phyloP scores from a whole-genome alignment of 1,140 invertebrate genomes.

The Phthorimaea operculella region DNA sequence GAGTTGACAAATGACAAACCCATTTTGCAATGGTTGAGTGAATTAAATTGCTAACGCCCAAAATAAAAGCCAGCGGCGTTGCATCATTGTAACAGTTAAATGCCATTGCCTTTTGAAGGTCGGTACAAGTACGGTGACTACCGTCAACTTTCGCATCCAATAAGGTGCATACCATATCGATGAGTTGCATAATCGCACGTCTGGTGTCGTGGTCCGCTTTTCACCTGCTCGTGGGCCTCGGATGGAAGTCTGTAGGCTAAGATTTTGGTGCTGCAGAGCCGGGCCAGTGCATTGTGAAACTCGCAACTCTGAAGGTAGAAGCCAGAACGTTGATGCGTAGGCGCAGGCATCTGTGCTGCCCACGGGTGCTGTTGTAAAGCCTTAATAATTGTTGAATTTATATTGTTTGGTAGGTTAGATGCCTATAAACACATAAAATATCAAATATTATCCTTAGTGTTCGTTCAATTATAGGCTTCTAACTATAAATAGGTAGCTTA shows the following conservation, averaged over 20 bases:
- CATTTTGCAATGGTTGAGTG: no score
- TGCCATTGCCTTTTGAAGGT: slow-evolving; percentile 22
- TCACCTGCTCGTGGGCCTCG: slow-evolving; percentile 43
- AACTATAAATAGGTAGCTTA: no score
- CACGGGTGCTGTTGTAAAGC: slow-evolving; percentile 14
- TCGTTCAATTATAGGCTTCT: no score
- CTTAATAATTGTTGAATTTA: not conserved
- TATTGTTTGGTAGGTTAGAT: not conserved
- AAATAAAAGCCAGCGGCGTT: not conserved
- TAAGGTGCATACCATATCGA: slow-evolving; percentile 45
- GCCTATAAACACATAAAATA: no score
- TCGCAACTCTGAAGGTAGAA: not conserved
- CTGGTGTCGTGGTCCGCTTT: slow-evolving; percentile 40
- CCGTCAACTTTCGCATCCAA: slow-evolving; percentile 37
- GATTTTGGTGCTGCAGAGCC: slow-evolving; percentile 31
- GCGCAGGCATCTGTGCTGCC: slow-evolving; percentile 21
- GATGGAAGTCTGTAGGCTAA: slow-evolving; percentile 25
- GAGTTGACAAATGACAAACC: no score
- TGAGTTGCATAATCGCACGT: slow-evolving; percentile 37
- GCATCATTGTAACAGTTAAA: slow-evolving; percentile 8
- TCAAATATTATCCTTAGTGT: no score
- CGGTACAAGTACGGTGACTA: slow-evolving; percentile 5
- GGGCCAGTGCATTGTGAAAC: slow-evolving; percentile 36
- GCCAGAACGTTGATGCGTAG: slow-evolving; percentile 23
- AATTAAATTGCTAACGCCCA: not conserved